These are phyloP conservation scores for Cheumatopsyche charites DNA, from an alignment of 1,140 invertebrate genomes.

Conservation along the genomic window DNA sequence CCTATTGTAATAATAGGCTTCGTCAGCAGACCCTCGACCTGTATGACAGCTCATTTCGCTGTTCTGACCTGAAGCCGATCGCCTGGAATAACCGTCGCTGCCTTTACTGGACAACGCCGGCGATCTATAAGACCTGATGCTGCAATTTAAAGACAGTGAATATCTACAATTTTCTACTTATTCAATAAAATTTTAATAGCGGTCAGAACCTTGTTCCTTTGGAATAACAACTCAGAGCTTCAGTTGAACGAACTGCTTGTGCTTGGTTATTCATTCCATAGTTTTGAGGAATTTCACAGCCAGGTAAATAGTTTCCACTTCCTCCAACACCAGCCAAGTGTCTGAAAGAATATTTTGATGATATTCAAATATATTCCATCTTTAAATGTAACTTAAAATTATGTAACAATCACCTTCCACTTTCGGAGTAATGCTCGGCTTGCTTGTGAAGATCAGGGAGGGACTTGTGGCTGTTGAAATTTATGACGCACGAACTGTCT, in stretches of 20 bases:
- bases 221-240: slow-evolving; percentile 46
- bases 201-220: slow-evolving; percentile 43
- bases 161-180: background rate
- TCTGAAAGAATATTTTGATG: slow-evolving; percentile 37
- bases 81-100: slow-evolving; percentile 42
- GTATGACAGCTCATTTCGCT: slow-evolving; percentile 37
- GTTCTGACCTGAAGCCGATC: slow-evolving; percentile 44
- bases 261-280: slow-evolving; percentile 20
- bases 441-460: slow-evolving; percentile 80
- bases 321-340: slow-evolving; percentile 36
- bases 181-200: slow-evolving; percentile 11
- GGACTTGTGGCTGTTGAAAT: slow-evolving; percentile 79
- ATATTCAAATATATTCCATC: background rate
- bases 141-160: slow-evolving; percentile 28
- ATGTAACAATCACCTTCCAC: slow-evolving; percentile 35
- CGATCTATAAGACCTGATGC: slow-evolving; percentile 43
- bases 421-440: slow-evolving; percentile 58
- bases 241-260: slow-evolving; percentile 38
- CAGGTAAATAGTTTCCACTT: slow-evolving; percentile 35
- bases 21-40: slow-evolving; percentile 39
- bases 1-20: slow-evolving; percentile 46
- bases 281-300: slow-evolving; percentile 5
- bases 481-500: slow-evolving; percentile 58
- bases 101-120: slow-evolving; percentile 45
- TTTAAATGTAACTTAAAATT: background rate